phyloP scores from a whole-genome alignment of 2,113 vertebrate genomes.

The Apistogramma diplotaenia region DNA sequence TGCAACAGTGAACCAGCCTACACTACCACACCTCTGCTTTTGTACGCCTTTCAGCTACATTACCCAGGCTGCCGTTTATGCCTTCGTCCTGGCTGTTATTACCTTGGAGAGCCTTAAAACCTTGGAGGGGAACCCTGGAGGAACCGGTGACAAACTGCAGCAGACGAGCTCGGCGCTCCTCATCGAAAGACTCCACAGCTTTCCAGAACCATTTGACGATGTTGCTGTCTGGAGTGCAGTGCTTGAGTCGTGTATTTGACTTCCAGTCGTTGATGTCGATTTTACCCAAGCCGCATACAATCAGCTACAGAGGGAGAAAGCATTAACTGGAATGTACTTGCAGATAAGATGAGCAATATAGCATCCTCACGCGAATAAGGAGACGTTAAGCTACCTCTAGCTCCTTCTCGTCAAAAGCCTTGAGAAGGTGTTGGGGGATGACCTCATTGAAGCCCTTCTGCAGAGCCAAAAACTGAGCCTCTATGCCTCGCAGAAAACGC shows the following conservation, averaged over 20 bases:
- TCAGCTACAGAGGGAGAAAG: conserved; percentile 73
- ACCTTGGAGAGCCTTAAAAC: conserved; percentile 99
- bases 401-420: conserved; percentile 98
- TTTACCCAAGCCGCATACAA: conserved; percentile 96
- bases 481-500: conserved; percentile 97
- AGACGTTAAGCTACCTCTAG: conserved; percentile 81
- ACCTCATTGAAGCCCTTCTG: conserved; percentile 99
- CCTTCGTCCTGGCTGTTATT: neutral
- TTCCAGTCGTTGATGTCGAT: conserved; percentile 99
- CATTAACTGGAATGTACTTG: neutral
- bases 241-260: conserved; percentile 95
- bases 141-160: conserved; percentile 99
- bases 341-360: neutral
- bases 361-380: neutral
- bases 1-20: neutral
- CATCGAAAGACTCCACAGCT: conserved; percentile 95
- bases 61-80: neutral
- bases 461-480: conserved; percentile 96
- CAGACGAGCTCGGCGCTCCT: conserved; percentile 91
- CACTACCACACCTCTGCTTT: neutral
- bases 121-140: conserved; percentile 94
- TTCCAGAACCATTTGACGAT: conserved; percentile 99
- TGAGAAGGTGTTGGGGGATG: conserved; percentile 97
- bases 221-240: conserved; percentile 95
- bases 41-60: neutral